A percentile compares a stretch with the other conserved stretches of the same genome.
phyloP scores from a whole-genome alignment of 2,113 vertebrate genomes.

The Australoheros scitulus region DNA sequence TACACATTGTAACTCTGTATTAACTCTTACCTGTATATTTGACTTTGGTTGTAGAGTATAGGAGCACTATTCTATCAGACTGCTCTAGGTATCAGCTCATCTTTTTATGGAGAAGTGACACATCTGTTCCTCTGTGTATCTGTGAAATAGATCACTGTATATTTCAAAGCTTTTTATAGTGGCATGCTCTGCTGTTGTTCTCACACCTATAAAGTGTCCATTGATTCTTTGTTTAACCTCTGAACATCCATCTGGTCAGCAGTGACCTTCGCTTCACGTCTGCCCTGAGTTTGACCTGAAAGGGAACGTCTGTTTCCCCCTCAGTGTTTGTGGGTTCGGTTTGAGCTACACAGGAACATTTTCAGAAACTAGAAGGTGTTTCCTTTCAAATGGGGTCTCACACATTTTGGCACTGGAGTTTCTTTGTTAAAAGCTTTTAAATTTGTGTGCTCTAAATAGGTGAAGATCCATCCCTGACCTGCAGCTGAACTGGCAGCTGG shows the following conservation, averaged over 20 bases:
- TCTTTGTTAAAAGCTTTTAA: not conserved
- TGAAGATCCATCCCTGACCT: not conserved
- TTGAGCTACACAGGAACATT: not conserved
- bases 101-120: slow-evolving; percentile 66
- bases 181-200: slow-evolving; percentile 75
- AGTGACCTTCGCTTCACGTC: not conserved
- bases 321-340: too few relatives aligned
- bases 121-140: slow-evolving; percentile 70
- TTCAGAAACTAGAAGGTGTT: not conserved
- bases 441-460: not conserved
- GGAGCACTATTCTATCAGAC: slow-evolving; percentile 63
- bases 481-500: too few relatives aligned
- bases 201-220: slow-evolving; percentile 30
- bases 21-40: slow-evolving; percentile 69
- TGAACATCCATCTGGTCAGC: not conserved
- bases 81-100: slow-evolving; percentile 62
- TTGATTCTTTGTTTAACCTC: slow-evolving; percentile 14
- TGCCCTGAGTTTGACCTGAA: not conserved
- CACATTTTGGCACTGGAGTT: not conserved
- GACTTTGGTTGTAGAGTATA: slow-evolving; percentile 74
- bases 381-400: not conserved
- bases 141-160: slow-evolving; percentile 69
- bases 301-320: not conserved
- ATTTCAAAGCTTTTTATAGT: slow-evolving; percentile 75
- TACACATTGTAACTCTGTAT: slow-evolving; percentile 68